A percentile compares a stretch with the other conserved stretches of the same genome.
Evolutionary conservation across 2,113 vertebrate genomes (phyloP).

Genomic region (Alligator sinensis): DNA sequence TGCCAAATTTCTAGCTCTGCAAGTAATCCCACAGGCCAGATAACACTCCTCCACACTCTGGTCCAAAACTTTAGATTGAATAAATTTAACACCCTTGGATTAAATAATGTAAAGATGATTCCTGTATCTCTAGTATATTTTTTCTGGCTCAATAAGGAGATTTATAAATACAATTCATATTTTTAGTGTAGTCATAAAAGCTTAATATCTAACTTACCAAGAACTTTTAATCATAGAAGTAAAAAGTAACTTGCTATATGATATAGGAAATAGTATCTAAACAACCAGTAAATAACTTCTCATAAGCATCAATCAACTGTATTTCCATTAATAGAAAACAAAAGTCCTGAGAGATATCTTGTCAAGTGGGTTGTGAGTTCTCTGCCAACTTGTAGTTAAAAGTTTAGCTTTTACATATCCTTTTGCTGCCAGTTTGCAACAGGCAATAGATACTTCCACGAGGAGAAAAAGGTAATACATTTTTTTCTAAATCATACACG

Average conservation of each 20-base stretch:
- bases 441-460: neutral
- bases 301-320: neutral
- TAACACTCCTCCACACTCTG: no score
- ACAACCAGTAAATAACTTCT: neutral
- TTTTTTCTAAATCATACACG: neutral
- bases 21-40: no score
- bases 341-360: neutral
- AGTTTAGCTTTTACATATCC: neutral
- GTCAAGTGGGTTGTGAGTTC: neutral
- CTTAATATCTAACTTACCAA: neutral
- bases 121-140: neutral
- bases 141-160: neutral
- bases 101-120: neutral
- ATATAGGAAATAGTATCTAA: neutral
- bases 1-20: no score
- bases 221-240: neutral
- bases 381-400: neutral
- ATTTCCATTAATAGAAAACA: neutral
- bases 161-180: neutral
- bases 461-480: neutral
- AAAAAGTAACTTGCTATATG: neutral
- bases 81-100: neutral
- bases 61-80: no score
- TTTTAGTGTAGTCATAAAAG: constrained; percentile 29
- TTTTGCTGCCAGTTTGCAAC: neutral